phyloP scores from a whole-genome alignment of 2,888 invertebrate genomes.

The Cylindroiulus punctatus region DNA sequence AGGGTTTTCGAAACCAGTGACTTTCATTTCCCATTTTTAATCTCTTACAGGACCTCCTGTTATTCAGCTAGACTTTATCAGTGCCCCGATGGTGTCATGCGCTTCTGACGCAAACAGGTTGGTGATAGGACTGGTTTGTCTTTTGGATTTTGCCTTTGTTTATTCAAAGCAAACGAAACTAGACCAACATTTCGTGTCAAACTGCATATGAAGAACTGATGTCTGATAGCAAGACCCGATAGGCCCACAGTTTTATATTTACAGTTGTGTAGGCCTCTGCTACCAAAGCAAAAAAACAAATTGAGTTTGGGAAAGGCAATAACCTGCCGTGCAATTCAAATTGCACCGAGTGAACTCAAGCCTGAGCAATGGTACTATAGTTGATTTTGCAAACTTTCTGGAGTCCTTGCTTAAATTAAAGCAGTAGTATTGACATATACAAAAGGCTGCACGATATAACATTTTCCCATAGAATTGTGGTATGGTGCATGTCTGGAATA shows the following conservation, averaged over 20 bases:
- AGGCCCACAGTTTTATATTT: neutral
- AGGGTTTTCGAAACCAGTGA: neutral
- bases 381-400: too few relatives aligned
- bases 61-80: neutral
- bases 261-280: neutral
- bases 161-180: constrained; percentile 21
- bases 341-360: neutral
- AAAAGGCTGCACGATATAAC: too few relatives aligned
- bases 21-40: neutral
- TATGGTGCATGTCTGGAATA: too few relatives aligned
- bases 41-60: constrained; percentile 3
- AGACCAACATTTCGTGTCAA: constrained; percentile 2
- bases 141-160: neutral
- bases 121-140: constrained; percentile 6
- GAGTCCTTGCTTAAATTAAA: too few relatives aligned
- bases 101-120: constrained; percentile 35
- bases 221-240: neutral
- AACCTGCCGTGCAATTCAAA: neutral
- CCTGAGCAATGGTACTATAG: too few relatives aligned
- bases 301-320: neutral
- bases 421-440: too few relatives aligned
- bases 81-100: neutral
- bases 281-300: neutral
- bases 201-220: neutral
- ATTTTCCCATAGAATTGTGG: too few relatives aligned